Evolutionary conservation across 2,888 invertebrate genomes (phyloP).

Genomic region (Pogonocherus hispidulus): DNA sequence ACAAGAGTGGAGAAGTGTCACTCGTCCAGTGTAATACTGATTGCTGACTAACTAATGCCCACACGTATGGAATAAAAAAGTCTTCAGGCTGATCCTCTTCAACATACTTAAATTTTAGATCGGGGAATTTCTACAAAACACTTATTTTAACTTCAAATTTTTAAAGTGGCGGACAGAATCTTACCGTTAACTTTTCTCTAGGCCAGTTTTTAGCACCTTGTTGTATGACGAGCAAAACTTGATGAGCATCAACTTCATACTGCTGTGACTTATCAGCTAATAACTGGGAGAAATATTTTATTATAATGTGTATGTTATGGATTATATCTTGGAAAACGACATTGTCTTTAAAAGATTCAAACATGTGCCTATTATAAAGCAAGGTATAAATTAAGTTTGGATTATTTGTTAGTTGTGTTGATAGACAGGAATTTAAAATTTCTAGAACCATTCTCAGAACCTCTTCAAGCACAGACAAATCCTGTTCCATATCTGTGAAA

Average conservation of each 20-base stretch:
- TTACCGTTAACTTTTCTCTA: constrained; percentile 90
- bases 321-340: constrained; percentile 93
- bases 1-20: constrained; percentile 20
- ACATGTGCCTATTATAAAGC: constrained; percentile 92
- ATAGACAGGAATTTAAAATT: constrained; percentile 95
- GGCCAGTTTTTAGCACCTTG: constrained; percentile 95
- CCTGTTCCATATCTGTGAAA: constrained; percentile 76
- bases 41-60: constrained; percentile 84
- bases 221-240: constrained; percentile 90
- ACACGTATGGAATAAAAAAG: constrained; percentile 99
- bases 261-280: constrained; percentile 73
- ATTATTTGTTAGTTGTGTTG: constrained; percentile 88
- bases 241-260: constrained; percentile 84
- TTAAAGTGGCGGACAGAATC: constrained; percentile 28
- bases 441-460: constrained; percentile 97
- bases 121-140: constrained; percentile 92
- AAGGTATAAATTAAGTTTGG: constrained; percentile 95
- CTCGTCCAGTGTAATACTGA: constrained; percentile 64
- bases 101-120: constrained; percentile 98
- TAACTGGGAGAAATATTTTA: constrained; percentile 78
- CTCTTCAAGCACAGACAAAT: constrained; percentile 82
- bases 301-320: constrained; percentile 94
- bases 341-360: constrained; percentile 88
- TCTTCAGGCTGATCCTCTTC: constrained; percentile 99
- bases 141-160: background rate